Evolutionary conservation across 1,140 invertebrate species (phyloP), one percentile per base, ranked within the genome.

Genomic region (Plodia interpunctella): DNA sequence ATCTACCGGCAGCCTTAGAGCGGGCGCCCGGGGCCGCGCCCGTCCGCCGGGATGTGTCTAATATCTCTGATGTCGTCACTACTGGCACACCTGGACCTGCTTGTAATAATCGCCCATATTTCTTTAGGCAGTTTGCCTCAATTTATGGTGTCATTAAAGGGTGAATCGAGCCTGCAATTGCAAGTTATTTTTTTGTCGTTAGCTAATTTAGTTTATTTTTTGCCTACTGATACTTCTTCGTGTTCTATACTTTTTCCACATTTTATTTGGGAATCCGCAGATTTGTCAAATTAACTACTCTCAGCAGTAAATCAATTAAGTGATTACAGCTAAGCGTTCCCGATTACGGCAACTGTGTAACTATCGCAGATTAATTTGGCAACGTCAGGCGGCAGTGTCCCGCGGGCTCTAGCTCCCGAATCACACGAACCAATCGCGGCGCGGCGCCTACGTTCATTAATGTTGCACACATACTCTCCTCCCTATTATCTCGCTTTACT

Each of bases 1-100:
- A 92, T 92, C 91, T 91, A 91, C 78, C 85, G 84, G 78, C 89
- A 75, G 83, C 83, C 83, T 86, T 79, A 83, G 78, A 78, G 78
- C 74, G 70, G 71, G 13, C n/a, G n/a, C 20, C 70, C 58, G 21
- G 49, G 66, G 53, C 70, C 78, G 76, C 82, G 81, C 81, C 80
- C 81, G 79, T 82, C 83, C 76, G 62, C 62, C 52, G 83, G 82
- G 83, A 83, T 76, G 71, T 76, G 72, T 78, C 78, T 78, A 75
- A 76, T 78, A 76, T 80, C 70, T 20, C 70, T 20, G 19, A 53
- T 25, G 51, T 53, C 51, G 51, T 20, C 30, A 32, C 11, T 32
- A 11, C 21, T 51, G 49, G 9, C 49, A 5, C 51, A 53, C 51
- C 51, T 53, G 51, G 51, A 63, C 52, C 52, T 44, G 38, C 38